phyloP scores from a whole-genome alignment of 2,797 vertebrate species.

The Halcyon badia region DNA sequence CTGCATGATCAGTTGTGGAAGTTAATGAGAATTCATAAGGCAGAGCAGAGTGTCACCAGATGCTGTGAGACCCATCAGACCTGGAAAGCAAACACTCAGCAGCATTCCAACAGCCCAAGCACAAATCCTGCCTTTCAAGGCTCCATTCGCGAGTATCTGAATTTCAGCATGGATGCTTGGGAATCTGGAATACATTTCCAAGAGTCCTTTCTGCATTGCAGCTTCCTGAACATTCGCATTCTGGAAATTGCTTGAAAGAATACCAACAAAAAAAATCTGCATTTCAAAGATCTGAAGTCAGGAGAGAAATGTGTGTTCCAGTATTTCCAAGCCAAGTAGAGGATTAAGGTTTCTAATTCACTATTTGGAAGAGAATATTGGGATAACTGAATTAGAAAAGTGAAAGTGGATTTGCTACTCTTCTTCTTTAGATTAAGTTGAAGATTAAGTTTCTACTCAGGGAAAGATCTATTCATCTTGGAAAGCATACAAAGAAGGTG shows the following conservation, averaged over 20 bases:
- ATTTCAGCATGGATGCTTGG: neutral
- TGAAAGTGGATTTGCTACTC: slow-evolving; percentile 48
- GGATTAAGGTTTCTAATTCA: slow-evolving; percentile 55
- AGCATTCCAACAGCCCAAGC: neutral
- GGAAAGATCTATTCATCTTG: neutral
- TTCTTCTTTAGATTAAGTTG: slow-evolving; percentile 26
- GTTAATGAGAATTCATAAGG: neutral
- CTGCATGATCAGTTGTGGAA: neutral
- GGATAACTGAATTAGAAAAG: slow-evolving; percentile 48
- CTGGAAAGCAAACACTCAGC: neutral
- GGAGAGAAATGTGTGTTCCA: neutral
- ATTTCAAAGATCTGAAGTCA: slow-evolving; percentile 8
- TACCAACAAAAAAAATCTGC: neutral
- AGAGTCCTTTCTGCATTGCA: neutral
- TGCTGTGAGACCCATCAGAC: neutral
- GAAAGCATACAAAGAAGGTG: neutral
- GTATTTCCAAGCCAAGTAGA: slow-evolving; percentile 1
- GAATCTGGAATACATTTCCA: slow-evolving; percentile 44
- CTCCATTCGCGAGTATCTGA: neutral
- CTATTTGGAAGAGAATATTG: slow-evolving; percentile 10
- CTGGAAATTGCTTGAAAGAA: slow-evolving; percentile 45
- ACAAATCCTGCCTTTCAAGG: neutral
- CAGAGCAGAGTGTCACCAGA: neutral
- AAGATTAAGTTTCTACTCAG: slow-evolving; percentile 35
- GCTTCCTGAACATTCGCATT: slow-evolving; percentile 42